Percentiles rank a stretch among this genome's conserved stretches.
phyloP scores from a whole-genome alignment of 2,888 invertebrate species.

The Pristionchus arcanus region DNA sequence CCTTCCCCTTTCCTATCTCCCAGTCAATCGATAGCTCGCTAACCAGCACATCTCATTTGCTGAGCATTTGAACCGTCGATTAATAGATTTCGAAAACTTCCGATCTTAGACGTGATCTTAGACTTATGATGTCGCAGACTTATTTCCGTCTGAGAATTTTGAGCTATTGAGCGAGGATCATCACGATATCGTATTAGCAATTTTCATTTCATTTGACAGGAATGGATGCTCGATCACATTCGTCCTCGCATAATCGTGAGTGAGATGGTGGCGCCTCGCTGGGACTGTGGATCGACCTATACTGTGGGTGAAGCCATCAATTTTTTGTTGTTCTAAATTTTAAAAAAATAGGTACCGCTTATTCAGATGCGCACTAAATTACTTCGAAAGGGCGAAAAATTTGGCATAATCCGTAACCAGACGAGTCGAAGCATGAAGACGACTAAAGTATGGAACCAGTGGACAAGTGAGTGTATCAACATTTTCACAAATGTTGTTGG shows the following conservation, averaged over 20 bases:
- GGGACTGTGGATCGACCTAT: neutral
- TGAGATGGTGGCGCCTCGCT: neutral
- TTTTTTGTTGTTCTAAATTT: neutral
- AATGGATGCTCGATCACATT: conserved; percentile 13
- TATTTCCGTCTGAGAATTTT: no score
- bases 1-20: no score
- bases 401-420: neutral
- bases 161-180: no score
- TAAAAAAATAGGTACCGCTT: neutral
- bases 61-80: no score
- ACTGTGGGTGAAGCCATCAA: neutral
- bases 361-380: neutral
- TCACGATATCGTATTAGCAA: no score
- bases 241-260: neutral
- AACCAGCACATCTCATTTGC: no score
- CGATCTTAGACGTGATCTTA: no score
- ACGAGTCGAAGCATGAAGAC: neutral
- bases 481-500: no score
- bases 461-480: neutral
- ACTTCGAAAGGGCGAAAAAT: no score
- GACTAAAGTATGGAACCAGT: neutral
- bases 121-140: no score
- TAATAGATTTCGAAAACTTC: no score
- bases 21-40: no score
- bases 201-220: neutral